Evolutionary conservation across 2,113 vertebrate species (phyloP).

Genomic region (Stigmatopora nigra): DNA sequence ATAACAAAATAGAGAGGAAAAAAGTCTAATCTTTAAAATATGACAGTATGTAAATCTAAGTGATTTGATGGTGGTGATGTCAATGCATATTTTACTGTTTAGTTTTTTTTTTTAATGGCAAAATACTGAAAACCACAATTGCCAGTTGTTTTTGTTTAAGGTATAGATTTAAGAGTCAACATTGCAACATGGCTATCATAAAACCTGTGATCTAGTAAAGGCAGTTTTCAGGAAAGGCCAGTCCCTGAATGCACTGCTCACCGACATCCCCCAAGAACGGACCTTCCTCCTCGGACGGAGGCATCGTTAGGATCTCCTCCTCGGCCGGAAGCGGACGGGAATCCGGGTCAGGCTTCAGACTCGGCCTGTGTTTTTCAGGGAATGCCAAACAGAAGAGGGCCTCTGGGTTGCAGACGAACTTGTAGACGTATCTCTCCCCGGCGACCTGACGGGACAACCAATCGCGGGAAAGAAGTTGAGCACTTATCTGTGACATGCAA

Average conservation of each 20-base stretch:
- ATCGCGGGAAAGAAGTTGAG: not conserved
- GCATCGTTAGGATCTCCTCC: slow-evolving; percentile 76
- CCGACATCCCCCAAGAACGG: slow-evolving; percentile 75
- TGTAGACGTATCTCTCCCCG: slow-evolving; percentile 90
- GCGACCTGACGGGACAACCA: slow-evolving; percentile 72
- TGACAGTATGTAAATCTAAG: too few relatives aligned
- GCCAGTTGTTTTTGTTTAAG: too few relatives aligned
- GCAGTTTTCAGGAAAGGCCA: slow-evolving; percentile 76
- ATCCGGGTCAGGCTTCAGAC: slow-evolving; percentile 79
- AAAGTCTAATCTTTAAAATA: too few relatives aligned
- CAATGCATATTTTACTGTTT: too few relatives aligned
- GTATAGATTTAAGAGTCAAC: not conserved
- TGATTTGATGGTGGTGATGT: too few relatives aligned
- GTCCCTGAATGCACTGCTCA: slow-evolving; percentile 71
- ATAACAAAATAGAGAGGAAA: too few relatives aligned
- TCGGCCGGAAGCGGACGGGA: slow-evolving; percentile 21
- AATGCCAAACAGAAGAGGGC: slow-evolving; percentile 95
- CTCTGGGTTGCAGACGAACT: slow-evolving; percentile 90
- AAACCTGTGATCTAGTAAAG: slow-evolving; percentile 67
- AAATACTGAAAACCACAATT: too few relatives aligned
- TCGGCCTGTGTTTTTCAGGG: slow-evolving; percentile 85
- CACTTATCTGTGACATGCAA: not conserved
- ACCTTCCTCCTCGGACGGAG: slow-evolving; percentile 77
- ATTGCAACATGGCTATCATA: not conserved
- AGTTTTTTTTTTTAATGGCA: too few relatives aligned